Conservation (phyloP, 2,888 invertebrate species). For the Galeopsomyia nigrocyanea region DNA sequence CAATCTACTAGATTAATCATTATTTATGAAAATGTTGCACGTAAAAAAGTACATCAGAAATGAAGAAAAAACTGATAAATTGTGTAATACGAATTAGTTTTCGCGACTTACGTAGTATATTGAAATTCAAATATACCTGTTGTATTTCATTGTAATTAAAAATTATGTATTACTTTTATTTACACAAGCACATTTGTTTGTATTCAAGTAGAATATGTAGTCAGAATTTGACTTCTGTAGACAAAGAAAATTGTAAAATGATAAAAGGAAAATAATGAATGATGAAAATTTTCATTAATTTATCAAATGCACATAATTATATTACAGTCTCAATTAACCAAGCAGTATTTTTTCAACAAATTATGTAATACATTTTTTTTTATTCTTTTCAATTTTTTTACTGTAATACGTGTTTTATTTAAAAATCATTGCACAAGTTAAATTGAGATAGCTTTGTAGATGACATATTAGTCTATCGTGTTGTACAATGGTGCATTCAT, state of each 20-base stretch:
- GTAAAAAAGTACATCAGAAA: neutral
- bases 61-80: slow-evolving; percentile 3
- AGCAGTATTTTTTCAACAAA: slow-evolving; percentile 35
- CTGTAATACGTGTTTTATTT: neutral
- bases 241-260: slow-evolving; percentile 13
- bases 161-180: too few relatives aligned
- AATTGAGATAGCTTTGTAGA: too few relatives aligned
- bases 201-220: too few relatives aligned
- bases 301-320: slow-evolving; percentile 13
- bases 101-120: slow-evolving; percentile 7
- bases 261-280: slow-evolving; percentile 8
- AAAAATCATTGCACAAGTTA: slow-evolving; percentile 5
- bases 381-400: neutral
- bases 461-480: too few relatives aligned
- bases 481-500: too few relatives aligned
- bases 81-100: slow-evolving; percentile 9
- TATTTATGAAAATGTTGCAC: neutral
- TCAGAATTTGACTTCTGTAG: too few relatives aligned
- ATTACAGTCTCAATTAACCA: slow-evolving; percentile 47
- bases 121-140: too few relatives aligned
- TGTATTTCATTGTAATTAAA: too few relatives aligned
- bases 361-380: neutral
- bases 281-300: neutral
- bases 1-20: slow-evolving; percentile 20
- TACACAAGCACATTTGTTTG: too few relatives aligned